Percentiles rank a stretch among this genome's conserved stretches.
Evolutionary conservation across 2,797 vertebrate genomes (phyloP).

Genomic region (Dromococcyx pavoninus): DNA sequence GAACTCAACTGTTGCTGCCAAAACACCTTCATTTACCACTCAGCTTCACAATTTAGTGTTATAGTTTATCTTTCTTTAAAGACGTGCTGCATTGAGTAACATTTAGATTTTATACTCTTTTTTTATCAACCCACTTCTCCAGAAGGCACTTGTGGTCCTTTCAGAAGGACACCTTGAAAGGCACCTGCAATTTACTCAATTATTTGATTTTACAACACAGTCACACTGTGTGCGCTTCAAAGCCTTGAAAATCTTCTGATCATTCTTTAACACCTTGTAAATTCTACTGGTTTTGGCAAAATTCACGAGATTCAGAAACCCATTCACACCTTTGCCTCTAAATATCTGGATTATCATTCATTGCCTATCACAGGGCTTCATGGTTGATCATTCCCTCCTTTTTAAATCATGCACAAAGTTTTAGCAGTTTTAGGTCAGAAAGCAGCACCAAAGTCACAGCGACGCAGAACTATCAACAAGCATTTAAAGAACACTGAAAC

Average conservation of each 20-base stretch:
- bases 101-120: neutral
- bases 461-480: neutral
- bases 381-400: neutral
- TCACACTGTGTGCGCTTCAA: neutral
- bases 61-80: neutral
- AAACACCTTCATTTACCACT: neutral
- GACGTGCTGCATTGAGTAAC: neutral
- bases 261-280: neutral
- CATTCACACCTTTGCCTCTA: neutral
- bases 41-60: neutral
- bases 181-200: neutral
- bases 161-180: neutral
- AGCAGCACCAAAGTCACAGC: neutral
- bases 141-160: neutral
- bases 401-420: neutral
- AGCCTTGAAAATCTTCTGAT: neutral
- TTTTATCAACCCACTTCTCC: neutral
- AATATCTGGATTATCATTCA: neutral
- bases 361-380: neutral
- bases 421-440: slow-evolving; percentile 25
- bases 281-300: neutral
- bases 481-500: neutral
- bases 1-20: neutral
- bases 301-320: neutral
- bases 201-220: neutral